Percentiles rank a stretch among this genome's conserved stretches.
These are phyloP conservation scores for Gonatopus flavifemur DNA, from an alignment of 1,140 invertebrate genomes.

Conservation along the genomic window DNA sequence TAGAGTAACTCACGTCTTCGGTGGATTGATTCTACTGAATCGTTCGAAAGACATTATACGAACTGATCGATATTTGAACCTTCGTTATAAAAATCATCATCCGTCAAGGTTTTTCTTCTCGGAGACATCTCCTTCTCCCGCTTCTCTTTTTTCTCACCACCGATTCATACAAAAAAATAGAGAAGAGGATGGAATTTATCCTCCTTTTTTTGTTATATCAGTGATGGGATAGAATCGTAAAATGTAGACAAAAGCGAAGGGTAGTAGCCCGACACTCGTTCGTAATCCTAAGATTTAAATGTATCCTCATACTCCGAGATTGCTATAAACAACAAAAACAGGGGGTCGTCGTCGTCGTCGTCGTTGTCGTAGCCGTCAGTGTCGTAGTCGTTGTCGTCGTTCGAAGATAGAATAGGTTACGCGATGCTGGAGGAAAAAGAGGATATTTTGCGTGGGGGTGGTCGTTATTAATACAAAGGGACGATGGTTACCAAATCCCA, in stretches of 20 bases:
- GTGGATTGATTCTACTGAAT: conserved; percentile 51
- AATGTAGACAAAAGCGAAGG: conserved; percentile 21
- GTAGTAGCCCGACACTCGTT: conserved; percentile 30
- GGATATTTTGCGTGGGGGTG: conserved; percentile 4
- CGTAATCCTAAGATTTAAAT: conserved; percentile 47
- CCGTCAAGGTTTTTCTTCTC: too few species aligned
- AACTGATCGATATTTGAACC: too few species aligned
- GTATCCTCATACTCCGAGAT: conserved; percentile 32
- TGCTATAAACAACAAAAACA: conserved; percentile 40
- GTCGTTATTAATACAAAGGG: conserved; percentile 47
- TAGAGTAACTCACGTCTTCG: conserved; percentile 40
- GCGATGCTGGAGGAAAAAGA: conserved; percentile 6
- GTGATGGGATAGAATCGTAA: conserved; percentile 26
- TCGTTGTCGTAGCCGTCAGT: too few species aligned
- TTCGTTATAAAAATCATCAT: too few species aligned
- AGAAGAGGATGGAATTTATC: conserved; percentile 2
- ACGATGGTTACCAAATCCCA: conserved; percentile 47
- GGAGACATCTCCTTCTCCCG: too few species aligned
- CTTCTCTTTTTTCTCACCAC: conserved; percentile 9
- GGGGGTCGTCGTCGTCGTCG: too few species aligned
- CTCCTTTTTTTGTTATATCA: not conserved
- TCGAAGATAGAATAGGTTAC: conserved; percentile 27
- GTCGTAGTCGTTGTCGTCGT: too few species aligned
- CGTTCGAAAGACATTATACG: conserved; percentile 51
- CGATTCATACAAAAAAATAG: not conserved